Conservation (phyloP, 2,888 invertebrate species). For the Sesia apiformis region DNA sequence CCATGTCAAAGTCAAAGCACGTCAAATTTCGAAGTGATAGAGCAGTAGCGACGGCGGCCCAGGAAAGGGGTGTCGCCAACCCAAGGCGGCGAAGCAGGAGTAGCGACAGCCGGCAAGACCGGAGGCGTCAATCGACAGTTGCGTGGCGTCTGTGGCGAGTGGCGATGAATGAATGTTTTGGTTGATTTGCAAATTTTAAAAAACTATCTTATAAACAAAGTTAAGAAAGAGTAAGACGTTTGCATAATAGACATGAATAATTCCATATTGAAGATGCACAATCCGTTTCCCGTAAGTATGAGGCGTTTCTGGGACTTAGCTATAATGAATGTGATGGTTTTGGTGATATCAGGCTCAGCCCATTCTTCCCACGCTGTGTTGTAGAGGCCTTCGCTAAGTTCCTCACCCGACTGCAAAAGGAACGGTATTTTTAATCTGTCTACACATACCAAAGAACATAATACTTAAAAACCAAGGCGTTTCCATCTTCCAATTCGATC, state of each 20-base stretch:
- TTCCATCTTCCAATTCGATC: too few relatives aligned
- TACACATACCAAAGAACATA: background rate
- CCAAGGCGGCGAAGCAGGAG: background rate
- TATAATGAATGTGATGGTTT: slow-evolving; percentile 38
- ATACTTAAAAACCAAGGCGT: too few relatives aligned
- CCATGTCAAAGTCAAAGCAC: too few relatives aligned
- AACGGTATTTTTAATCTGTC: background rate
- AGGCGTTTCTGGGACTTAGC: slow-evolving; percentile 35
- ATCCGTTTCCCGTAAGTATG: slow-evolving; percentile 34
- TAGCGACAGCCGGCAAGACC: background rate
- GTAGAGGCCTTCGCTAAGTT: slow-evolving; percentile 35
- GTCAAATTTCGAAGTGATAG: too few relatives aligned
- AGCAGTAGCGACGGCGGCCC: too few relatives aligned
- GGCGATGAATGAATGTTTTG: slow-evolving; percentile 1
- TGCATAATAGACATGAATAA: slow-evolving; percentile 49
- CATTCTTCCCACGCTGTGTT: slow-evolving; percentile 32
- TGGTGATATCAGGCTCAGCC: slow-evolving; percentile 28
- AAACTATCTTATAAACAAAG: slow-evolving; percentile 25
- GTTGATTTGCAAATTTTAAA: too few relatives aligned
- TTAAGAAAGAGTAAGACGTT: slow-evolving; percentile 50
- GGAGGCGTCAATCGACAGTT: background rate
- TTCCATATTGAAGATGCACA: slow-evolving; percentile 46
- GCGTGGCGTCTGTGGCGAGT: background rate
- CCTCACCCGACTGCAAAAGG: slow-evolving; percentile 36
- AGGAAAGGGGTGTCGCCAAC: slow-evolving; percentile 7